Conservation (phyloP, 2,797 vertebrate genomes). For the Ctenochaetus hawaiiensis region DNA sequence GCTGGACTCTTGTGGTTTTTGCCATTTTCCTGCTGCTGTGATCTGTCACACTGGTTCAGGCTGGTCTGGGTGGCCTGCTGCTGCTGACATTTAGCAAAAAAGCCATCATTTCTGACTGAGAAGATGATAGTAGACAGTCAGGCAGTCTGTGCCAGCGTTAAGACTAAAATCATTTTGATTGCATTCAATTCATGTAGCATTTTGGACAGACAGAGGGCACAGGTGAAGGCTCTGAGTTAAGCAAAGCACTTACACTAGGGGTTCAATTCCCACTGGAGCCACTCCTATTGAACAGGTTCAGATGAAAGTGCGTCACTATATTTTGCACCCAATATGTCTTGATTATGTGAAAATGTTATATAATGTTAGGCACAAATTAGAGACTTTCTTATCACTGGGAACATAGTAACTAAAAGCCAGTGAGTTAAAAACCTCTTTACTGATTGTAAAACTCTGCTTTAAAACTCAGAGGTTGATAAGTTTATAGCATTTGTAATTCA, state of each 20-base stretch:
- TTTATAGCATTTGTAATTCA: neutral
- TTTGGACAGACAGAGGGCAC: neutral
- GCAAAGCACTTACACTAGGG: neutral
- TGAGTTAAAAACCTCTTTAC: neutral
- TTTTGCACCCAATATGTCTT: neutral
- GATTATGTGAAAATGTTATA: neutral
- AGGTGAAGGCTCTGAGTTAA: conserved; percentile 4
- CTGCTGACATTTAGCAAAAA: conserved; percentile 17
- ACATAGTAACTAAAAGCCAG: neutral
- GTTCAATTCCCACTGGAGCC: neutral
- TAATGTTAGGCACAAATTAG: neutral
- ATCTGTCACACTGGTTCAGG: conserved; percentile 42
- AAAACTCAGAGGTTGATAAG: neutral
- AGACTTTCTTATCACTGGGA: neutral
- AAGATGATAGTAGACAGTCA: neutral
- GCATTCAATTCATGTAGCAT: neutral
- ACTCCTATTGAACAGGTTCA: neutral
- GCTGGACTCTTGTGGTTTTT: conserved; percentile 38
- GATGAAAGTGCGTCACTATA: neutral
- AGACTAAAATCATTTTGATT: neutral
- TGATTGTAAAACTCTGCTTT: neutral
- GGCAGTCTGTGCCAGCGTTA: neutral
- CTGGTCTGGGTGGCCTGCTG: conserved; percentile 32
- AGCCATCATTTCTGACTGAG: conserved; percentile 8
- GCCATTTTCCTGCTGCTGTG: conserved; percentile 55